These are phyloP conservation scores for Psammodynastes pulverulentus DNA, from an alignment of 2,113 vertebrate species.

Conservation along the genomic window DNA sequence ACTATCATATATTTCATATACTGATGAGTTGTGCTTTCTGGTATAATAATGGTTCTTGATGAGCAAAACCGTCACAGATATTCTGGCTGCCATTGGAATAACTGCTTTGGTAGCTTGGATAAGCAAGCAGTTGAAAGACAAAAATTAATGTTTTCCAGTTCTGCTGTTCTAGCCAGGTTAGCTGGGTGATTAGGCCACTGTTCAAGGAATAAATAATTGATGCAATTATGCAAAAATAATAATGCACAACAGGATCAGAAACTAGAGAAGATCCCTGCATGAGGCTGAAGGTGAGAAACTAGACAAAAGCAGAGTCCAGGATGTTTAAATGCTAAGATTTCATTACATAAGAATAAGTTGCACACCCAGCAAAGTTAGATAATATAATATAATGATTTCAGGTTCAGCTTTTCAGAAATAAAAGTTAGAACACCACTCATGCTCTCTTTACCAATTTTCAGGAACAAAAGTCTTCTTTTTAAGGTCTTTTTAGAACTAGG, in stretches of 20 bases:
- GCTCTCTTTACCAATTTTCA: neutral
- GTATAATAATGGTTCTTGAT: neutral
- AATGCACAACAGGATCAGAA: neutral
- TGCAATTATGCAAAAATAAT: neutral
- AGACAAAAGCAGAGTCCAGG: neutral
- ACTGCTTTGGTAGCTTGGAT: neutral
- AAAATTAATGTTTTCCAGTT: neutral
- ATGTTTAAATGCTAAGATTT: neutral
- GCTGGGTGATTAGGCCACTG: neutral
- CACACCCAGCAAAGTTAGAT: neutral
- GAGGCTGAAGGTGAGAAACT: neutral
- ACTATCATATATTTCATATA: neutral
- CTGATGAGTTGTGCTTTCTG: neutral
- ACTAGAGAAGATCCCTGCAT: neutral
- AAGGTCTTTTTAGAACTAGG: neutral
- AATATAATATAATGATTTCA: neutral
- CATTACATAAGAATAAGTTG: neutral
- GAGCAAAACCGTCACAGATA: neutral
- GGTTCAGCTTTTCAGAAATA: neutral
- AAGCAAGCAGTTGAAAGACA: neutral
- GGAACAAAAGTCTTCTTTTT: neutral
- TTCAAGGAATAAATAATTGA: neutral
- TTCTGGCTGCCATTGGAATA: neutral
- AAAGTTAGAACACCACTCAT: neutral
- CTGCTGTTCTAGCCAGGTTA: neutral